Base-by-base conservation (phyloP, 2,888 invertebrate genomes). In the Amblyjoppa proteus region DNA sequence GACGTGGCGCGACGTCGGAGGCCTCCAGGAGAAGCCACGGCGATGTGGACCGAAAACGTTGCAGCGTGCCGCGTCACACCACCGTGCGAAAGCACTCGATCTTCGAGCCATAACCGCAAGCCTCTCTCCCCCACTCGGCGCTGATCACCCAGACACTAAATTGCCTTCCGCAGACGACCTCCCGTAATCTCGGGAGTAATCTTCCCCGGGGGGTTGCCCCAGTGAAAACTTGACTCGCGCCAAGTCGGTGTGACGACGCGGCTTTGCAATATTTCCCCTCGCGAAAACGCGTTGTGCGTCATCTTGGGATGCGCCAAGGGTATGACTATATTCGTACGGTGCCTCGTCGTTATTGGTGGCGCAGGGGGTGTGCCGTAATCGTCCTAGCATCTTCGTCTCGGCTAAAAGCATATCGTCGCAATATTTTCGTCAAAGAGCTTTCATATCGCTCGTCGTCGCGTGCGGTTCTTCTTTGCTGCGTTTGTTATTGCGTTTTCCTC, bases 121-220 rank as follows among this genome's bases (percentile, higher is more conserved):
- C 80, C 68, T 78, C 78, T 61, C 75, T 16, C 13, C 49, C 45
- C 45, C 16, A 41, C 69, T 78, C 83, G 77, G 76, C 75, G 76
- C 83, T 88, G 85, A 88, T 88, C 87, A 88, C 87, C 78, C 76
- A 88, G 85, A 88, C 84, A 87, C 83, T 88, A 87, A 88, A 88
- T 88, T 88, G 86, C 83, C 85, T 87, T 83, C 79, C 83, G 81
- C 86, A 45, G 66, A 70, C 83, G 79, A 81, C 83, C 79, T 85
- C 81, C 64, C 74, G 79, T 88, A 87, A 88, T 87, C 87, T 88
- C 81, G 73, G 81, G 79, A 87, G 83, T 88, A 88, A 87, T 85
- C 83, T 85, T 83, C 83, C 58, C 74, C 45, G 4, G 45, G 41
- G 16, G 41, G 79, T 49, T 75, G 83, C 81, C 49, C 74, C 38